Conservation (phyloP, 2,797 vertebrate species). For the Passerculus sandwichensis region DNA sequence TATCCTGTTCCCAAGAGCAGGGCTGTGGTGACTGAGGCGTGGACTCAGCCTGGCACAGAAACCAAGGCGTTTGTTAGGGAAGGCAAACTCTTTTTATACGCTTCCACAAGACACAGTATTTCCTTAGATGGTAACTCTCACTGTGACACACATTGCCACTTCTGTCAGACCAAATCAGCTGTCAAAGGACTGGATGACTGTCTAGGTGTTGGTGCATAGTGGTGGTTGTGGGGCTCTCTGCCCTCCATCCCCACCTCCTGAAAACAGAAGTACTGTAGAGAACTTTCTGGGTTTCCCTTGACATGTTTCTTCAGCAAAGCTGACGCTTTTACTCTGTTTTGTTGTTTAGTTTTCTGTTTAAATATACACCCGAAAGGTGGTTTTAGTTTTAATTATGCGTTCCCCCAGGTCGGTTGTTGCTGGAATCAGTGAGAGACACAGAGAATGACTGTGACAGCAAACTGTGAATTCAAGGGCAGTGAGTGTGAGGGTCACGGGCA, state of each 20-base stretch:
- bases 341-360: background rate
- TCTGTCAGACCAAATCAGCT: too few species aligned
- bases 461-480: background rate
- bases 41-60: background rate
- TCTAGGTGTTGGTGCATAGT: background rate
- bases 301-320: background rate
- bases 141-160: too few species aligned
- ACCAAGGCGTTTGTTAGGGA: background rate
- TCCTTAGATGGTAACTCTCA: background rate
- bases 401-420: background rate
- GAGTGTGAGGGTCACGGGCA: fast-evolving
- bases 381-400: background rate
- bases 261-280: conserved; percentile 1
- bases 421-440: background rate
- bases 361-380: fast-evolving
- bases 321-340: background rate
- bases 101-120: background rate
- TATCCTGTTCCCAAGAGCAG: background rate
- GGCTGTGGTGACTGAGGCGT: background rate
- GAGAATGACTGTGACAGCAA: background rate
- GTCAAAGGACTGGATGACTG: too few species aligned
- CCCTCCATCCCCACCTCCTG: background rate
- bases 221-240: background rate
- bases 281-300: background rate
- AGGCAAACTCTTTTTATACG: background rate